Conservation (phyloP, 2,797 vertebrate genomes). For the Danionella dracula region DNA sequence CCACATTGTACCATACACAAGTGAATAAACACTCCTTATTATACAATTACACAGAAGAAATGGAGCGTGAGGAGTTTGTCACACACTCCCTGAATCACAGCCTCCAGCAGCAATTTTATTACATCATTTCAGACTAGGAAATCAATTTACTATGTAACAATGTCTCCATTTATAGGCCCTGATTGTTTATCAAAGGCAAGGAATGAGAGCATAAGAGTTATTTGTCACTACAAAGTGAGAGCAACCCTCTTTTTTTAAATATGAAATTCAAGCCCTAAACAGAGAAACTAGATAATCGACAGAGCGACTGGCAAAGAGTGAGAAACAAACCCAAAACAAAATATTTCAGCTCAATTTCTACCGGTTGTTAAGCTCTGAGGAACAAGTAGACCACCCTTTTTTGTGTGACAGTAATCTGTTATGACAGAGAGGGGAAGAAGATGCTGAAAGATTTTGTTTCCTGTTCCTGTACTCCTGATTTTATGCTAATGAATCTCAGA, state of each 20-base stretch:
- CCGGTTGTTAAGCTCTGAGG: conserved; percentile 6
- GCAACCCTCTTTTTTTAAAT: conserved; percentile 23
- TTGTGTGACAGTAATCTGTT: conserved; percentile 7
- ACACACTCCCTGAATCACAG: conserved; percentile 22
- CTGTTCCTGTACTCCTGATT: conserved; percentile 46
- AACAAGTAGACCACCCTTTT: conserved; percentile 13
- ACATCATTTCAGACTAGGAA: conserved; percentile 45
- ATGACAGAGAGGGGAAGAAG: conserved; percentile 12
- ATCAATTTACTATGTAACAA: conserved; percentile 42
- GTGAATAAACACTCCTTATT: no score
- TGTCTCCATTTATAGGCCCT: conserved; percentile 44
- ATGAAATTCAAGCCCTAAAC: conserved; percentile 19
- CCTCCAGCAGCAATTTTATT: conserved; percentile 47
- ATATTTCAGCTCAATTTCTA: conserved; percentile 5
- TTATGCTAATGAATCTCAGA: conserved; percentile 44
- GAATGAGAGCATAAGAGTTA: conserved; percentile 26
- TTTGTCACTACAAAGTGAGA: conserved; percentile 20
- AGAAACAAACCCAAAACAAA: conserved; percentile 30
- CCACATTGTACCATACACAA: no score
- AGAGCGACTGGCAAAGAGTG: not conserved
- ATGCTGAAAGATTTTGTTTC: conserved; percentile 40
- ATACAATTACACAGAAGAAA: not conserved
- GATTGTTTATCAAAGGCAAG: conserved; percentile 59
- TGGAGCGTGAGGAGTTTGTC: conserved; percentile 4
- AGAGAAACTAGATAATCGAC: no score